A percentile compares a stretch with the other conserved stretches of the same genome.
Evolutionary conservation across 2,113 vertebrate species (phyloP).

Genomic region (Pandion haliaetus): DNA sequence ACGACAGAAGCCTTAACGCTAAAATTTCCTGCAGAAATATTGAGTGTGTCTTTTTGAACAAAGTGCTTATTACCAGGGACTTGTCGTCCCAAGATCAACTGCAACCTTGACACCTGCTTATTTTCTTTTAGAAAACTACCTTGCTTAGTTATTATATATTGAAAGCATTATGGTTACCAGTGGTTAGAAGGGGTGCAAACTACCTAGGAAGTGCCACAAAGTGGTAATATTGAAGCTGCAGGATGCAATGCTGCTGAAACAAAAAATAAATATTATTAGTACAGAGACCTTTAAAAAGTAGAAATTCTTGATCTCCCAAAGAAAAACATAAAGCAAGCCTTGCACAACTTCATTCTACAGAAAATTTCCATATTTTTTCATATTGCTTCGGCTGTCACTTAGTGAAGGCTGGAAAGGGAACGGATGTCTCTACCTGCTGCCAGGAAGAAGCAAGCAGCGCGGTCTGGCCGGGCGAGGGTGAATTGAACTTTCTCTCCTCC

Average conservation of each 20-base stretch:
- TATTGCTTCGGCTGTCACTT: neutral
- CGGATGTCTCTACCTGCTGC: neutral
- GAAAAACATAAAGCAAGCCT: neutral
- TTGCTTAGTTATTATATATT: neutral
- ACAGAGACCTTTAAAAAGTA: neutral
- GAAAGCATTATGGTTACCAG: neutral
- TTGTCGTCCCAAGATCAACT: neutral
- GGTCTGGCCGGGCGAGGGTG: neutral
- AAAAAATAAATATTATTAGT: neutral
- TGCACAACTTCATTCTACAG: neutral
- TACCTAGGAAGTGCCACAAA: neutral
- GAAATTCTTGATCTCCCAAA: neutral
- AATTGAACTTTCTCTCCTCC: neutral
- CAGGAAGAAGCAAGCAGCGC: neutral
- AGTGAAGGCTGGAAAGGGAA: neutral
- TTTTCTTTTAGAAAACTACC: slow-evolving; percentile 23
- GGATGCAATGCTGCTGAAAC: neutral
- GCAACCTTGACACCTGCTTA: slow-evolving; percentile 43
- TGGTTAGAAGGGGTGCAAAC: neutral
- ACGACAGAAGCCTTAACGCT: neutral
- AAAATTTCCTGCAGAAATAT: neutral
- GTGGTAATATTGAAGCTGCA: neutral
- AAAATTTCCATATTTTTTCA: neutral
- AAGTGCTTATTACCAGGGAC: slow-evolving; percentile 34
- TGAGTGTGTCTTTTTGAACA: neutral